A percentile compares a stretch with the other conserved stretches of the same genome.
phyloP scores from a whole-genome alignment of 2,797 vertebrate genomes.

The Centropyge bicolor region DNA sequence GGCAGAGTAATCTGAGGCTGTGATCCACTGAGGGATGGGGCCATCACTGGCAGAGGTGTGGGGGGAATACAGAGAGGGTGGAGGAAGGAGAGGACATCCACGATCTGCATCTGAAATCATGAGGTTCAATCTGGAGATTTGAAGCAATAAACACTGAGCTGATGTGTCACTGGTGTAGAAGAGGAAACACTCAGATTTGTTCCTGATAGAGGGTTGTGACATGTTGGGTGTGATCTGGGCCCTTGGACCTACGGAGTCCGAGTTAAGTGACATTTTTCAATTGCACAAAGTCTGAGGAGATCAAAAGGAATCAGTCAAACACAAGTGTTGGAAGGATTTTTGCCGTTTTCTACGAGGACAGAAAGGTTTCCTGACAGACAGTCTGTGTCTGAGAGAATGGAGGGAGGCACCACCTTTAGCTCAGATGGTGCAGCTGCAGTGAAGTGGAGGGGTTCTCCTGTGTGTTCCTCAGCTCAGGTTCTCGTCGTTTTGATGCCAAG shows the following conservation, averaged over 20 bases:
- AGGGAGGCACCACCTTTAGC: too few species aligned
- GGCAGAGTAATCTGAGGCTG: conserved; percentile 29
- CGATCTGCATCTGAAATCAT: not conserved
- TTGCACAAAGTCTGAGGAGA: not conserved
- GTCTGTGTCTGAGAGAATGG: too few species aligned
- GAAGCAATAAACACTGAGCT: not conserved
- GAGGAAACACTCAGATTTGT: not conserved
- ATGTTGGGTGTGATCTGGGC: not conserved
- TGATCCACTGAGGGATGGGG: conserved; percentile 31
- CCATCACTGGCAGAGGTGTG: not conserved
- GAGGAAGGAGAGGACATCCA: not conserved
- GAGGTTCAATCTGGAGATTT: not conserved
- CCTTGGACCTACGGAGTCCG: not conserved
- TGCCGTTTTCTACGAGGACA: too few species aligned
- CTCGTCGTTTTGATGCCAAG: too few species aligned
- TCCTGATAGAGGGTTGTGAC: too few species aligned
- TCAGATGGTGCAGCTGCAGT: too few species aligned
- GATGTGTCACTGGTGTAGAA: not conserved
- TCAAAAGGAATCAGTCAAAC: not conserved
- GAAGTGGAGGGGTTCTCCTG: too few species aligned
- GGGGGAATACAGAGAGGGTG: conserved; percentile 4
- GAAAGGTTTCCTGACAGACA: not conserved
- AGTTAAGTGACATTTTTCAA: not conserved
- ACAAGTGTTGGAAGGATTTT: not conserved
- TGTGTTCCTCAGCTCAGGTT: too few species aligned